These are phyloP conservation scores for Cremastinae sp. DNA, from an alignment of 2,888 invertebrate species.

Conservation along the genomic window DNA sequence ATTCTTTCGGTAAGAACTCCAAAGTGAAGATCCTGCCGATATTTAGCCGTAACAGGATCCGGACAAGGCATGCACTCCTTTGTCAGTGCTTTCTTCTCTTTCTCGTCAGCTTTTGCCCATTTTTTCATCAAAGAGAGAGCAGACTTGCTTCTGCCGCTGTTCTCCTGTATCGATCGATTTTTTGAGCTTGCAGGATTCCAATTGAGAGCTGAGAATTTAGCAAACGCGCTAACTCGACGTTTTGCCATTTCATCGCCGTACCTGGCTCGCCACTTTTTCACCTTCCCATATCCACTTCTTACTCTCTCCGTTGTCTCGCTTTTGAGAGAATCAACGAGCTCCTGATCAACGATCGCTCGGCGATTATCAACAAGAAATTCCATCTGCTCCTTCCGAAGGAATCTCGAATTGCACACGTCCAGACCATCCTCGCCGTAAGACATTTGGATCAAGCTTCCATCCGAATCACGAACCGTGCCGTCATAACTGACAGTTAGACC, in stretches of 20 bases:
- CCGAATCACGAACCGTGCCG: constrained; percentile 94
- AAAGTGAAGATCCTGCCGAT: constrained; percentile 88
- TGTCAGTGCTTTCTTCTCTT: constrained; percentile 82
- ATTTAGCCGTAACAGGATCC: constrained; percentile 87
- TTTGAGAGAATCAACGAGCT: constrained; percentile 83
- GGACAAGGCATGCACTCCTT: constrained; percentile 83
- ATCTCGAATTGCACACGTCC: constrained; percentile 93
- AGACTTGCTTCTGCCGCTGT: constrained; percentile 83
- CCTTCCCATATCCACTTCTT: constrained; percentile 82
- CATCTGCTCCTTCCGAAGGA: constrained; percentile 88
- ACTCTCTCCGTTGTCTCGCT: constrained; percentile 81
- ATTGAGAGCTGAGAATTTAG: constrained; percentile 82
- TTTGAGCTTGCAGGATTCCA: constrained; percentile 67
- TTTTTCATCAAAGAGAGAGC: constrained; percentile 84
- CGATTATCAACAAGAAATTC: constrained; percentile 92
- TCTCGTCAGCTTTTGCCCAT: constrained; percentile 85
- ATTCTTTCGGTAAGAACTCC: constrained; percentile 93
- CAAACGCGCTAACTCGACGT: constrained; percentile 82
- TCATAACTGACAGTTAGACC: constrained; percentile 95
- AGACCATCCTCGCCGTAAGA: constrained; percentile 96
- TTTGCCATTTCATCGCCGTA: constrained; percentile 81
- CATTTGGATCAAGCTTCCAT: constrained; percentile 94
- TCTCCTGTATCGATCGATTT: constrained; percentile 74
- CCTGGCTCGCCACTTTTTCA: constrained; percentile 84
- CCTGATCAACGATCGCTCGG: constrained; percentile 84